These are phyloP conservation scores for Picathartes gymnocephalus DNA, from an alignment of 2,113 vertebrate species.

Conservation along the genomic window DNA sequence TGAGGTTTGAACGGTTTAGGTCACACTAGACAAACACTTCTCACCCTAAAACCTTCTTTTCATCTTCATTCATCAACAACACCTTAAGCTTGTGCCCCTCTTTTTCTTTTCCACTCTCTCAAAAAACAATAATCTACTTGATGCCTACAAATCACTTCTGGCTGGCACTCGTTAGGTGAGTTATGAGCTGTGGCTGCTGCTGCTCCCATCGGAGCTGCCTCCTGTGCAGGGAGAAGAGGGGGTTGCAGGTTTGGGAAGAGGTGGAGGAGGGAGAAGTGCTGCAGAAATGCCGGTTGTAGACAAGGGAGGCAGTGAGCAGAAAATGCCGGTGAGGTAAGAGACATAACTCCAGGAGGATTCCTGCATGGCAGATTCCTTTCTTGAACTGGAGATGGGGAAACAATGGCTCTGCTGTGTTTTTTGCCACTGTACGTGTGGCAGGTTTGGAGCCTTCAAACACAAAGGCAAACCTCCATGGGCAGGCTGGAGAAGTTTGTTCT, in stretches of 20 bases:
- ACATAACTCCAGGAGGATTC: neutral
- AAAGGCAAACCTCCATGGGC: neutral
- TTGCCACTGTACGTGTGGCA: neutral
- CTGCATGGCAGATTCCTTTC: neutral
- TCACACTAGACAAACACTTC: conserved; percentile 46
- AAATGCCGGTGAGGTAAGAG: neutral
- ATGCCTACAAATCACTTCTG: conserved; percentile 53
- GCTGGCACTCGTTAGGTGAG: conserved; percentile 29
- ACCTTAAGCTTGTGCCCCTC: conserved; percentile 38
- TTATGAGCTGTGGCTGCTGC: conserved; percentile 46
- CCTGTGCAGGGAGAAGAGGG: neutral
- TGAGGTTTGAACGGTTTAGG: conserved; percentile 37
- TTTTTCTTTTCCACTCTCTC: conserved; percentile 12
- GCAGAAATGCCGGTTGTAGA: neutral
- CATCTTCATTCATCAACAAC: conserved; percentile 48
- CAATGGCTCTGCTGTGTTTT: rapidly evolving
- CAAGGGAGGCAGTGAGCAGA: neutral
- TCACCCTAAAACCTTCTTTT: conserved; percentile 48
- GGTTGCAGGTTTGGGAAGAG: neutral
- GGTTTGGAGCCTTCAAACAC: neutral
- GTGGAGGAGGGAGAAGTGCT: neutral
- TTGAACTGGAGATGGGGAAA: neutral
- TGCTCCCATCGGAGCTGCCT: neutral
- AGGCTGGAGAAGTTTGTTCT: neutral
- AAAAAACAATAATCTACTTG: conserved; percentile 49